Evolutionary conservation across 2,797 vertebrate species (phyloP), one percentile per base, ranked within the genome.

Genomic region (Gymnodraco acuticeps): DNA sequence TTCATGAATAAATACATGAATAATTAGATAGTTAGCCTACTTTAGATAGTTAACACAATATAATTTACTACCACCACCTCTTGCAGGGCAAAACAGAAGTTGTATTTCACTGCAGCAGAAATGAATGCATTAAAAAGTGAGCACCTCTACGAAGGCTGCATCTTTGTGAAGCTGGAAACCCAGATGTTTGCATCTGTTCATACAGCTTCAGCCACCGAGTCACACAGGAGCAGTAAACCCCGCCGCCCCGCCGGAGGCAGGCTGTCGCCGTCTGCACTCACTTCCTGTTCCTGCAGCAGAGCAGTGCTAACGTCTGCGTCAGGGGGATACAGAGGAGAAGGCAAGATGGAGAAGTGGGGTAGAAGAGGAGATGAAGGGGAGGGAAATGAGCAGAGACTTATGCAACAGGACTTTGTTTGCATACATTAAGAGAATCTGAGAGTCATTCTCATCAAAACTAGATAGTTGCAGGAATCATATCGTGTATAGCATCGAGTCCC

Each of bases 181-280:
- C 74, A 82, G 78, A 88, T 81, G 81, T 70, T 41, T 64, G 78
- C 71, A 82, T 70, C 78, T 76, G 77, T 83, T 82, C 69, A 70
- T 53, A 61, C 59, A 62, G 74, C 76, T 6, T 59, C 67, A 69
- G 60, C 63, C 67, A 55, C 46, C 0, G 19, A 72, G 75, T 42
- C 54, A 12, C 77, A 47, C 55, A 48, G 75, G 71, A 77, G 78
- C 60, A 5, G 3, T 70, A 76, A 87, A 79, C 59, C 17, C 71
- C 2, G n/a, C 52, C 67, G 19, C 83, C 66, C 70, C 46, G 72
- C 80, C 64, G 19, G 45, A 66, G 64, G 60, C 66, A 20, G 76
- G 55, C 78, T 79, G 79, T 71, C 31, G 10, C 45, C 14, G 19
- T 74, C 64, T 83, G 77, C 60, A 63, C 79, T 52, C 17, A 4